Conservation (phyloP, 2,888 invertebrate genomes). For the Branchipolynoe longqiensis region DNA sequence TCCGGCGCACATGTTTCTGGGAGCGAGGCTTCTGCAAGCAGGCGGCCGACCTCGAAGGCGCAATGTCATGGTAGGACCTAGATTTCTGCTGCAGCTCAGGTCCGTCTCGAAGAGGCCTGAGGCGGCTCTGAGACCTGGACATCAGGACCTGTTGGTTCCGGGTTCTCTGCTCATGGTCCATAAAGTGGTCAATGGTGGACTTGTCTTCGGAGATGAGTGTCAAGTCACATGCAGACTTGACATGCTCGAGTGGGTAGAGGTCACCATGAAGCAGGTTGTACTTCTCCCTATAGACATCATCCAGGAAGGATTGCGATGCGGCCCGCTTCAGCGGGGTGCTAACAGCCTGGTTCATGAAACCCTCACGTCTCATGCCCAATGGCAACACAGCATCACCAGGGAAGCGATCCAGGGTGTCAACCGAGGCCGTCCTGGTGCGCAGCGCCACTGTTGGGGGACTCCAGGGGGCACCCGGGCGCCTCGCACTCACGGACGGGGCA, state of each 20-base stretch:
- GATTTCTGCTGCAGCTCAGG: background rate
- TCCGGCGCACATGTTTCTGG: background rate
- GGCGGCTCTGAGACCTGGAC: background rate
- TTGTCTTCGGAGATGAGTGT: constrained; percentile 4
- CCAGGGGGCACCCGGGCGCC: constrained; percentile 24
- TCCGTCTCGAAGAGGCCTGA: background rate
- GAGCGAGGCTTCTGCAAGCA: no score
- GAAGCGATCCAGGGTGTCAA: constrained; percentile 8
- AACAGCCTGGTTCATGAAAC: background rate
- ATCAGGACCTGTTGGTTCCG: background rate
- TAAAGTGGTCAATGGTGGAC: constrained; percentile 14
- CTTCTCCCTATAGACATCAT: constrained; percentile 15
- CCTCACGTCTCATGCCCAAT: background rate
- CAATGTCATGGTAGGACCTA: constrained; percentile 6
- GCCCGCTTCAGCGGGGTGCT: constrained; percentile 8
- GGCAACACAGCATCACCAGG: no score
- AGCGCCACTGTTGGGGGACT: background rate
- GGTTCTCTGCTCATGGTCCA: background rate
- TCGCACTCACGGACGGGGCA: no score
- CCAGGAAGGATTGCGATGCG: constrained; percentile 17
- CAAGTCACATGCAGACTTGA: constrained; percentile 21
- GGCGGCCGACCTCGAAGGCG: background rate
- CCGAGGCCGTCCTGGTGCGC: constrained; percentile 1
- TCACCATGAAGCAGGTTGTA: background rate
- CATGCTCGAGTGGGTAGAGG: constrained; percentile 13